Percentiles rank a stretch among this genome's conserved stretches.
phyloP scores from a whole-genome alignment of 2,797 vertebrate genomes.

The Schizopygopsis pylzovi region DNA sequence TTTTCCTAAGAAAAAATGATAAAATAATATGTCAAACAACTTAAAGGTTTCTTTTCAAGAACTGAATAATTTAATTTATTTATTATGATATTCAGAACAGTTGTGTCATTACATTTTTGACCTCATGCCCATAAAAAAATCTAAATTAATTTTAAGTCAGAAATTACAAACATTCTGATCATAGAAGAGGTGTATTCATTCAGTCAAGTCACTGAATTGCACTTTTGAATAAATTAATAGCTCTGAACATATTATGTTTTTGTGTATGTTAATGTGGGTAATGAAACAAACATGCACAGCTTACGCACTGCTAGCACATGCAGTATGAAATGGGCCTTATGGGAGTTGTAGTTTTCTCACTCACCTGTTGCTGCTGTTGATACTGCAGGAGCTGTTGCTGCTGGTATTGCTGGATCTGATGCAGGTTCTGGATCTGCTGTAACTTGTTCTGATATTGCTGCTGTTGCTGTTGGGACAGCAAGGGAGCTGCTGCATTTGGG shows the following conservation, averaged over 20 bases:
- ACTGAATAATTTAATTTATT: not conserved
- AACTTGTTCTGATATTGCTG: constrained; percentile 85
- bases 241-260: not conserved
- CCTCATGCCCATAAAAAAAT: not conserved
- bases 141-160: not conserved
- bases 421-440: constrained; percentile 86
- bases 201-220: not conserved
- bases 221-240: not conserved
- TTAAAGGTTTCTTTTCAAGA: not conserved
- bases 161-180: not conserved
- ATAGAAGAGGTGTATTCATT: not conserved
- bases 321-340: not conserved
- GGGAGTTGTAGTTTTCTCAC: constrained; percentile 11
- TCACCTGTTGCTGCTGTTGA: constrained; percentile 81
- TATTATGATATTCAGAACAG: not conserved
- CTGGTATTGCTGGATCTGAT: constrained; percentile 86
- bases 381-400: constrained; percentile 84
- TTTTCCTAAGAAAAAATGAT: not conserved
- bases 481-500: constrained; percentile 84
- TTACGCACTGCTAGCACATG: not conserved
- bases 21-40: not conserved
- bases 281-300: not conserved
- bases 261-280: not conserved
- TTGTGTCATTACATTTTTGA: not conserved
- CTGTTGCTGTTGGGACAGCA: constrained; percentile 86